Evolutionary conservation across 2,888 invertebrate species (phyloP), one percentile per base, ranked within the genome.

Genomic region (Eupithecia subfuscata): DNA sequence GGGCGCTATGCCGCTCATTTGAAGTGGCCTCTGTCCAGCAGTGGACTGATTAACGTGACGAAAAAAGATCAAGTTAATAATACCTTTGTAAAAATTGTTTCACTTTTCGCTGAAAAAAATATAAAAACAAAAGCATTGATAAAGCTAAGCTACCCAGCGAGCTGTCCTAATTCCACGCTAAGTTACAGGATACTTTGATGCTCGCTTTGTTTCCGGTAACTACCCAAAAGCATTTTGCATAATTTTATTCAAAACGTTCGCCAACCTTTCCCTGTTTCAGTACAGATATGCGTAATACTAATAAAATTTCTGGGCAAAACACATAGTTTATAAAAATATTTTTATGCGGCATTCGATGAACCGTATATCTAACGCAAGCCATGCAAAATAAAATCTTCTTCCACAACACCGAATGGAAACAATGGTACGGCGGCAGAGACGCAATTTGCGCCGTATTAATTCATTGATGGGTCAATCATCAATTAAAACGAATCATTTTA

Each of bases 191-290:
- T 72, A 69, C 69, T 75, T 72, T 52, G 69, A 71, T 71, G 71
- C 69, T 56, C 69, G 64, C 75, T 72, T 72, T 72, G 72, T 75
- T 75, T 72, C 71, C 69, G 48, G 75, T 71, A 72, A 75, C 48
- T 65, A 69, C 75, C 71, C 40, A 72, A 65, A 72, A 75, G 52
- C 40, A 68, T 72, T 69, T 69, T 75, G 75, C 75, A 71, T 75
- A 75, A 71, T 75, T 75, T 71, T 69, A 71, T 63, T 69, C 63
- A 64, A 71, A 75, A 52, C 69, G 67, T 69, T 71, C 63, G 63
- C 69, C n/a, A 69, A 71, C 74, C 70, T 71, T 71, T 75, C 71
- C 68, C 75, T 69, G 68, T 63, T 71, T 48, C 69, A 25, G 71
- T 64, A 30, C 45, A 63, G 71, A 71, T 74, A 74, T 68, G 68